Conservation (phyloP, 2,113 vertebrate genomes). For the Tauraco erythrolophus region DNA sequence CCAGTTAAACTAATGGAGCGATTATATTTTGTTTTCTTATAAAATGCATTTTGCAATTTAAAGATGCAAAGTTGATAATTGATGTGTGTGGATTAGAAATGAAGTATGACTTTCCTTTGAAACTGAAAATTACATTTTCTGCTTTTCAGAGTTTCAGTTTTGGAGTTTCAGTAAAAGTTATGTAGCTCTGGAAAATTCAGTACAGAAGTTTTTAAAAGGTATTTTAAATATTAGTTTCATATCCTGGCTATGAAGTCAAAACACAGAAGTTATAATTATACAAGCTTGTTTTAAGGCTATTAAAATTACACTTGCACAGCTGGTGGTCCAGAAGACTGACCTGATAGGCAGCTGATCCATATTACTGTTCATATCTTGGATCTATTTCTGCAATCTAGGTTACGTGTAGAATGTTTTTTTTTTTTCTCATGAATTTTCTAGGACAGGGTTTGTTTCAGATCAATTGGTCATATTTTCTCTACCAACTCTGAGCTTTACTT, state of each 20-base stretch:
- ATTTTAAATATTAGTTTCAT: neutral
- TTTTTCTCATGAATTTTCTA: neutral
- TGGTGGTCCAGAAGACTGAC: neutral
- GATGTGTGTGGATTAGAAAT: neutral
- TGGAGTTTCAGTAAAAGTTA: neutral
- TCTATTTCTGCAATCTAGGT: neutral
- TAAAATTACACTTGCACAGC: neutral
- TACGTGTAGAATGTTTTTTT: neutral
- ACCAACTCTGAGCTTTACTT: neutral
- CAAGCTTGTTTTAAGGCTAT: neutral
- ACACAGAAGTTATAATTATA: neutral
- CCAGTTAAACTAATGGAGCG: neutral
- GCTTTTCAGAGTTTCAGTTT: neutral
- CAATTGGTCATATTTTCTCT: neutral
- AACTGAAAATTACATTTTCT: neutral
- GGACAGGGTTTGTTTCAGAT: neutral
- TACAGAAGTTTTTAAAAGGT: neutral
- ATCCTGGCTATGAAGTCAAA: neutral
- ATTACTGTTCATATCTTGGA: neutral
- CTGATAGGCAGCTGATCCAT: neutral
- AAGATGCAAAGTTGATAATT: neutral
- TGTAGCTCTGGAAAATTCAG: neutral
- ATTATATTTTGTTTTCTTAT: neutral
- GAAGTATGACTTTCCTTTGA: neutral
- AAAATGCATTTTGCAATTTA: neutral